These are phyloP conservation scores for Holotrichia oblita DNA, from an alignment of 1,140 invertebrate genomes.

Conservation along the genomic window DNA sequence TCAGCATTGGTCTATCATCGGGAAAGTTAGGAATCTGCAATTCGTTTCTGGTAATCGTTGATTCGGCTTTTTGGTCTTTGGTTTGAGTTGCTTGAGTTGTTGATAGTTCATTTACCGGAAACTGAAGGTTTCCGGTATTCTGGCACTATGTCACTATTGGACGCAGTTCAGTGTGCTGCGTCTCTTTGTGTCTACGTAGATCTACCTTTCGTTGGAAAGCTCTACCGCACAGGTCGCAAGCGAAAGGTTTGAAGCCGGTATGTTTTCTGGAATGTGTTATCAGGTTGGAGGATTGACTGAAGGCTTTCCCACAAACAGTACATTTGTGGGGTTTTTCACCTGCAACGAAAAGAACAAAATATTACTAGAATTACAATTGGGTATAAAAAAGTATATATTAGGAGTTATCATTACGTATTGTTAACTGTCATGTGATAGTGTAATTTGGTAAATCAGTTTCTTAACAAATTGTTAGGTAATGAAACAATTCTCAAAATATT, in stretches of 20 bases:
- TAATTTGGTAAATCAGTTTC: too few species aligned
- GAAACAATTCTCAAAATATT: too few species aligned
- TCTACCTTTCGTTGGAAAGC: conserved; percentile 96
- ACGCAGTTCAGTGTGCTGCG: conserved; percentile 88
- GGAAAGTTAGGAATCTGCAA: background rate
- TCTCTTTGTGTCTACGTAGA: conserved; percentile 91
- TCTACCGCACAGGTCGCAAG: conserved; percentile 91
- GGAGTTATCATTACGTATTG: too few species aligned
- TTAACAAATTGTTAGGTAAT: too few species aligned
- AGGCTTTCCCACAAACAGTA: conserved; percentile 96
- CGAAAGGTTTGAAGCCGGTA: conserved; percentile 96
- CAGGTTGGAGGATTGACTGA: too few species aligned
- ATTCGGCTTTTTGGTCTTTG: conserved; percentile 36
- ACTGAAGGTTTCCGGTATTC: conserved; percentile 50
- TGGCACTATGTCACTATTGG: conserved; percentile 64
- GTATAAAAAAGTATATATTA: too few species aligned
- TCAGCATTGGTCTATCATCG: background rate
- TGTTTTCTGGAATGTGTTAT: conserved; percentile 98
- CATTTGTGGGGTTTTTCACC: conserved; percentile 99
- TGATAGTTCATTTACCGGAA: conserved; percentile 46
- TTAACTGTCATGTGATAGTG: too few species aligned
- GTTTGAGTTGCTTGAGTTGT: background rate
- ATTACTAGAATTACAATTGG: too few species aligned
- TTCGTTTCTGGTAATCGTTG: conserved; percentile 1
- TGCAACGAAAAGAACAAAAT: conserved; percentile 66